A percentile compares a stretch with the other conserved stretches of the same genome.
Evolutionary conservation across 2,113 vertebrate species (phyloP).

Genomic region (Tragelaphus strepsiceros): DNA sequence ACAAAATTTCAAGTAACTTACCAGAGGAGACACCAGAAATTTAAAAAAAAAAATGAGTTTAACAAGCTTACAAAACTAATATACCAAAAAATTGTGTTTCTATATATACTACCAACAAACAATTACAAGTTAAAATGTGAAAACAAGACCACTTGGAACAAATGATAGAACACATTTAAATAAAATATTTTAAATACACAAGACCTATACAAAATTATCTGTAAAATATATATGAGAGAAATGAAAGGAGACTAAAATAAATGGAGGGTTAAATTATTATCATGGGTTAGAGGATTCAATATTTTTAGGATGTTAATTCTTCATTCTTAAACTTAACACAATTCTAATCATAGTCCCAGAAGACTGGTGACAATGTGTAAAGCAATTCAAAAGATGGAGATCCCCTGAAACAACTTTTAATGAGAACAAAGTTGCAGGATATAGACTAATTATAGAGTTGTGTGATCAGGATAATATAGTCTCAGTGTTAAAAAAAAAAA

Average conservation of each 20-base stretch:
- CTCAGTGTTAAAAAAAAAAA: neutral
- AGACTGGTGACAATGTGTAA: neutral
- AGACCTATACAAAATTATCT: neutral
- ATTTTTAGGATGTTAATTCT: neutral
- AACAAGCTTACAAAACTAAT: neutral
- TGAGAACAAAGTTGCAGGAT: neutral
- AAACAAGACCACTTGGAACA: neutral
- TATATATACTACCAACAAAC: neutral
- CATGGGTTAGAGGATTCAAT: neutral
- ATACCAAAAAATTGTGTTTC: neutral
- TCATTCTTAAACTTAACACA: neutral
- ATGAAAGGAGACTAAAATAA: neutral
- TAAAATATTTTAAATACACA: neutral
- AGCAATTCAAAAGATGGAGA: neutral
- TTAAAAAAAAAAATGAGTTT: neutral
- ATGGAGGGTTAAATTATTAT: neutral
- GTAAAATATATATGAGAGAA: neutral
- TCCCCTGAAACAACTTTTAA: neutral
- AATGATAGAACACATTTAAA: neutral
- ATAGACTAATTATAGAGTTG: neutral
- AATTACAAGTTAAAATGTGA: neutral
- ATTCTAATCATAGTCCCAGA: neutral
- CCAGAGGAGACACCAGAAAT: neutral
- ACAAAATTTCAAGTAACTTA: neutral
- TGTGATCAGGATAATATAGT: neutral